phyloP scores from a whole-genome alignment of 2,888 invertebrate species.

The Cephonodes hylas region DNA sequence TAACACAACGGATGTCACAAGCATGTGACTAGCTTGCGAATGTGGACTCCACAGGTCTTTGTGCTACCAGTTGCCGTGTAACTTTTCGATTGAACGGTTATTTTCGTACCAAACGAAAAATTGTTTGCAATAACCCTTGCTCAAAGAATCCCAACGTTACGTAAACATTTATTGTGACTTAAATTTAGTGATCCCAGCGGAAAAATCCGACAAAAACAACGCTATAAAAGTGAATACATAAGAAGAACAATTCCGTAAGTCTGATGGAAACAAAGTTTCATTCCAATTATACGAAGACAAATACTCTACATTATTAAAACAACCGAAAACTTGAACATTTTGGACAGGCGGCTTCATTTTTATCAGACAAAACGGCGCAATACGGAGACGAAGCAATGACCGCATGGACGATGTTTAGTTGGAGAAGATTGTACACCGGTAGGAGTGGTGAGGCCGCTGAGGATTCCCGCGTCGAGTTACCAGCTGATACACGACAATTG shows the following conservation, averaged over 20 bases:
- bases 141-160: background rate
- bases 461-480: slow-evolving; percentile 60
- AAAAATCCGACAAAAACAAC: background rate
- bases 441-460: slow-evolving; percentile 54
- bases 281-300: background rate
- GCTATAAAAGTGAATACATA: background rate
- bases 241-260: background rate
- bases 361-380: slow-evolving; percentile 64
- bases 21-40: slow-evolving; percentile 69
- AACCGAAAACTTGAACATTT: background rate
- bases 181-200: background rate
- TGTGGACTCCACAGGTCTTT: slow-evolving; percentile 45
- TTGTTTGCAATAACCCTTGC: background rate
- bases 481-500: slow-evolving; percentile 71
- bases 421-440: slow-evolving; percentile 70
- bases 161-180: background rate
- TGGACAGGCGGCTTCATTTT: too few relatives aligned
- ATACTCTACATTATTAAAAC: background rate
- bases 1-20: slow-evolving; percentile 67
- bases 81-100: slow-evolving; percentile 59
- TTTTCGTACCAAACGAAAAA: slow-evolving; percentile 15
- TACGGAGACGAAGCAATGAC: slow-evolving; percentile 78
- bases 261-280: background rate
- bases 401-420: slow-evolving; percentile 79
- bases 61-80: slow-evolving; percentile 56